Conservation (phyloP, 2,797 vertebrate species). For the Masticophis lateralis region DNA sequence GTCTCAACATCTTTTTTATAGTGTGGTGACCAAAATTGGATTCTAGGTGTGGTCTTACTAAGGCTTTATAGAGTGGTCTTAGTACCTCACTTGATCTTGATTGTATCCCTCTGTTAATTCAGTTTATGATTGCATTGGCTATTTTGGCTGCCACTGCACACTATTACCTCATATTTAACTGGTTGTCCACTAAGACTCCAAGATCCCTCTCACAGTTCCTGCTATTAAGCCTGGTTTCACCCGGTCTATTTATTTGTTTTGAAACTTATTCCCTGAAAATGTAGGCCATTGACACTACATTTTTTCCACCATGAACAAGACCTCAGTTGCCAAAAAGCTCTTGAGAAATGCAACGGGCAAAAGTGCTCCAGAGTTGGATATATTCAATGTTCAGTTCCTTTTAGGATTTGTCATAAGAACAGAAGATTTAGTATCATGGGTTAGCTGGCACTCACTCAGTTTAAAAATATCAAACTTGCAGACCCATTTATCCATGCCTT, state of each 20-base stretch:
- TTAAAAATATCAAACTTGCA: constrained; percentile 38
- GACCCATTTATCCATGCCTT: constrained; percentile 22
- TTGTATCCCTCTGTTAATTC: no score
- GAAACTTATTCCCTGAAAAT: background rate
- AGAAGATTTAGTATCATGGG: constrained; percentile 13
- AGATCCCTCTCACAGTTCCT: no score
- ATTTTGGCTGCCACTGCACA: no score
- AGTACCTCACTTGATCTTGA: no score
- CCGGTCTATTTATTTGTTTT: background rate
- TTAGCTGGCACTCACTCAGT: constrained; percentile 15
- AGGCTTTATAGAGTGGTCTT: no score
- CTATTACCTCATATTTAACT: no score
- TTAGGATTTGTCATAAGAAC: constrained; percentile 20
- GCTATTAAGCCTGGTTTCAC: no score
- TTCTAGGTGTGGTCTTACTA: no score
- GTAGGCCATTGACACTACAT: background rate
- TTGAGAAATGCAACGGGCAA: constrained; percentile 2
- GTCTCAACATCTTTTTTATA: no score
- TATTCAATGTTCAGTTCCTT: background rate
- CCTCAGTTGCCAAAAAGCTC: background rate
- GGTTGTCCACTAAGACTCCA: no score
- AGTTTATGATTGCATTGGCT: no score
- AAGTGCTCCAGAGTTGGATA: background rate
- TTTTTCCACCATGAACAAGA: background rate
- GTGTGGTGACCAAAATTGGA: no score